Evolutionary conservation across 64 coral and sea anemone species (phyloP), one percentile per base, ranked within the genome.

Genomic region (Astreopora myriophthalma): DNA sequence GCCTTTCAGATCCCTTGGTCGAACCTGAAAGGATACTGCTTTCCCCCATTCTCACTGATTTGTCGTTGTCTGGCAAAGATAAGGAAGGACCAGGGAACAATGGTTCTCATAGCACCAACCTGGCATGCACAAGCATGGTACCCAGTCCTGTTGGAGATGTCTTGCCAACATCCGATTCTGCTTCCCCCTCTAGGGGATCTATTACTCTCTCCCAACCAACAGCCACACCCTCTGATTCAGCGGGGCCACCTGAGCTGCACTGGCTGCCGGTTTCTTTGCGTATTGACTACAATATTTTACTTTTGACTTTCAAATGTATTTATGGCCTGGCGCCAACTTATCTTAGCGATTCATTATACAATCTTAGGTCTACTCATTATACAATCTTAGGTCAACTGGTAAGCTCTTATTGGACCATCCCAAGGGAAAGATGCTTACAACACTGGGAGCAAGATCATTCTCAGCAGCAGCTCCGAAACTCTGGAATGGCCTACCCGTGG

Each of bases 31-130:
- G 86, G 48, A 34, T 89, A 89, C 72, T 51, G 65, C 23, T 87
- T 87, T 48, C 63, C 85, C 6, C 85, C 85, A 28, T 87, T 87
- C 31, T 42, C 85, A 42, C 5, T 87, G 39, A 87, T 87, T 1
- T 29, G 67, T 27, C 85, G 44, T n/a, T 89, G 86, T 58, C 74
- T 90, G 42, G 86, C 86, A 74, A 88, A 88, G 28, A 58, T 88
- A 7, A 44, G 73, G 71, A 77, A 74, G 57, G 71, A 39, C 24
- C 87, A 89, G 48, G 86, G 73, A 36, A 77, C 49, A 60, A 89
- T 76, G 19, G 72, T 89, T 14, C 17, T 89, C 8, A 46, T 89
- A 28, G 76, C 73, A 40, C 87, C 71, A 27, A 89, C 87, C n/a
- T 89, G 3, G 87, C 73, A 55, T 25, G 33, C 73, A 73, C 87